A percentile compares a stretch with the other conserved stretches of the same genome.
These are phyloP conservation scores for Clarias macrocephalus DNA, from an alignment of 2,113 vertebrate genomes.

Conservation along the genomic window DNA sequence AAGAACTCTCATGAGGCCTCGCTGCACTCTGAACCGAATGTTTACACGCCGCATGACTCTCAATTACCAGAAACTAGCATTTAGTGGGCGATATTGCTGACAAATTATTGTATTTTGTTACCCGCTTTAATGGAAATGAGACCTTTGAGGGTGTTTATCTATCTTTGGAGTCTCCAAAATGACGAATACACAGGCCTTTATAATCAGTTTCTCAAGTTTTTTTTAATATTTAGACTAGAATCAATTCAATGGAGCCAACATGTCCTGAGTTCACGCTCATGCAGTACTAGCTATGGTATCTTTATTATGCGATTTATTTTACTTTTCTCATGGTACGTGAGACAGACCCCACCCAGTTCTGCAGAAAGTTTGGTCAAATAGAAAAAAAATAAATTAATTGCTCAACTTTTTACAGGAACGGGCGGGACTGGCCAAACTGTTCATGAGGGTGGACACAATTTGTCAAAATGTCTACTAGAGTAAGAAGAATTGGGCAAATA, in stretches of 20 bases:
- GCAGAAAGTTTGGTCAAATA: not conserved
- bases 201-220: not conserved
- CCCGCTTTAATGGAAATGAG: not conserved
- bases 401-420: not conserved
- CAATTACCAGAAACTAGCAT: conserved; percentile 17
- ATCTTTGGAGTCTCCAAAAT: not conserved
- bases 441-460: not conserved
- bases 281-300: not conserved
- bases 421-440: not conserved
- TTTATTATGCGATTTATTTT: not conserved
- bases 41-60: conserved; percentile 1
- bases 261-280: not conserved
- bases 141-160: not conserved
- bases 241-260: not conserved
- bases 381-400: not conserved
- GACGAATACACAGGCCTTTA: not conserved
- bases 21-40: not conserved
- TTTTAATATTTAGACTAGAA: not conserved
- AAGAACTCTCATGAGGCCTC: not conserved
- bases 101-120: not conserved
- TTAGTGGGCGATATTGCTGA: not conserved
- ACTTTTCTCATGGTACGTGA: not conserved
- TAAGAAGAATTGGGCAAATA: not conserved
- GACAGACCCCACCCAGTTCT: not conserved
- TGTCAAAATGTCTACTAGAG: not conserved